phyloP scores from a whole-genome alignment of 1,140 invertebrate genomes.

The Monomorium pharaonis region DNA sequence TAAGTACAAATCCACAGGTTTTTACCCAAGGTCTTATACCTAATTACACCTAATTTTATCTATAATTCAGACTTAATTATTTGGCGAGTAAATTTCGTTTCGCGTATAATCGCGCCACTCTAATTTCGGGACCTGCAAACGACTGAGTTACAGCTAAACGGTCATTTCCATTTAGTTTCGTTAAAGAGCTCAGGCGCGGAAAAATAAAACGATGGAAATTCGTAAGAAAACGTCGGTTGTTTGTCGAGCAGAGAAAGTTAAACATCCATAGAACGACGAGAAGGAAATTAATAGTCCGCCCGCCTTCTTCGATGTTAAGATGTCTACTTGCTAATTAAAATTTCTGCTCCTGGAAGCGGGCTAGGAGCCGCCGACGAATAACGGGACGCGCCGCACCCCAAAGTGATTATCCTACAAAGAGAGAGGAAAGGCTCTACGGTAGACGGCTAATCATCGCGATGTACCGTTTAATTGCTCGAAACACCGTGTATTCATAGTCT shows the following conservation, averaged over 20 bases:
- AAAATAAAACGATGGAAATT: conserved; percentile 33
- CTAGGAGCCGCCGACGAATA: conserved; percentile 48
- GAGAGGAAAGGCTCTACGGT: conserved; percentile 45
- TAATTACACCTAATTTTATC: not conserved
- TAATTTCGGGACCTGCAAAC: not conserved
- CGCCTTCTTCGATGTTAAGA: conserved; percentile 65
- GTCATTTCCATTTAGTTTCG: conserved; percentile 42
- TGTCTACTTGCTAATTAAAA: conserved; percentile 72
- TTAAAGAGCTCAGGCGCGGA: not conserved
- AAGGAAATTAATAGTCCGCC: conserved; percentile 66
- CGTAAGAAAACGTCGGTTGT: conserved; percentile 52
- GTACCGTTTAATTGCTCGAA: conserved; percentile 63
- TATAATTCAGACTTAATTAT: not conserved
- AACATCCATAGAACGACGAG: conserved; percentile 47
- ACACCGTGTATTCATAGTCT: conserved; percentile 32
- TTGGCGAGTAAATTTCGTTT: conserved; percentile 8
- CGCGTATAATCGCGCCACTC: conserved; percentile 17
- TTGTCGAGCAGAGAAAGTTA: conserved; percentile 65
- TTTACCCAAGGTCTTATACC: too few species aligned
- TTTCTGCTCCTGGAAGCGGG: conserved; percentile 60
- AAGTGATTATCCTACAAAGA: conserved; percentile 66
- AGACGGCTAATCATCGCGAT: conserved; percentile 7
- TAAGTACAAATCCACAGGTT: too few species aligned
- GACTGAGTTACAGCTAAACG: conserved; percentile 37
- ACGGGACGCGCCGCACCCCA: conserved; percentile 12